These are phyloP conservation scores for Haplotaxodon microlepis DNA, from an alignment of 2,113 vertebrate species.

Conservation along the genomic window DNA sequence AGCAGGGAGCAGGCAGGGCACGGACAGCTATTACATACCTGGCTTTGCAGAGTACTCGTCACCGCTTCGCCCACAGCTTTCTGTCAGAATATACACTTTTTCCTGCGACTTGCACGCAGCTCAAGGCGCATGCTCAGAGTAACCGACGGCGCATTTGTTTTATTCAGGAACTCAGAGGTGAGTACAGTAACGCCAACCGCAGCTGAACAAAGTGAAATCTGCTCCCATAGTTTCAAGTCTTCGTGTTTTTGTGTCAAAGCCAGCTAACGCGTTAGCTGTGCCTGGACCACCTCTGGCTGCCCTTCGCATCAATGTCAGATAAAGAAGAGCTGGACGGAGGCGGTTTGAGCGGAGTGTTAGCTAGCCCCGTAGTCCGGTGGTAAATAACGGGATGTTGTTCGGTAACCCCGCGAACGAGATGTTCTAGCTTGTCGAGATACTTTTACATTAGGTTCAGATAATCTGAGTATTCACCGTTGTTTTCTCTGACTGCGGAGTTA, in stretches of 20 bases:
- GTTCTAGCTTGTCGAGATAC: not conserved
- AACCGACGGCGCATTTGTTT: slow-evolving; percentile 54
- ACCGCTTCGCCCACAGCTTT: not conserved
- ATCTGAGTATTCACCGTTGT: not conserved
- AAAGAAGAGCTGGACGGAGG: not conserved
- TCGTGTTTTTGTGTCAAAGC: not conserved
- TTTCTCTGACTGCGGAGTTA: not conserved
- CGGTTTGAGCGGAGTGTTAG: not conserved
- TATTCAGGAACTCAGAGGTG: slow-evolving; percentile 59
- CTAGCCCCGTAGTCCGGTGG: not conserved
- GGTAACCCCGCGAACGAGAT: not conserved
- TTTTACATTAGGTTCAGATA: not conserved
- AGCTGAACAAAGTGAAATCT: not conserved
- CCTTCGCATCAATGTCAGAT: not conserved
- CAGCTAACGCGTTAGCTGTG: not conserved
- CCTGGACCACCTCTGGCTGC: not conserved
- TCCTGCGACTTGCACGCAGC: slow-evolving; percentile 1
- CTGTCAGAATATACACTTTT: not conserved
- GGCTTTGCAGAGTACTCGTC: not conserved
- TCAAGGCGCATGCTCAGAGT: slow-evolving; percentile 61
- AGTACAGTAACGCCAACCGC: slow-evolving; percentile 36
- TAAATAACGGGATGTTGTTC: not conserved
- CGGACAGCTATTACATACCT: not conserved
- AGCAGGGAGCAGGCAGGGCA: not conserved
- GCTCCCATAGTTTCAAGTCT: not conserved